phyloP scores from a whole-genome alignment of 2,113 vertebrate genomes.

The Donacobius atricapilla region DNA sequence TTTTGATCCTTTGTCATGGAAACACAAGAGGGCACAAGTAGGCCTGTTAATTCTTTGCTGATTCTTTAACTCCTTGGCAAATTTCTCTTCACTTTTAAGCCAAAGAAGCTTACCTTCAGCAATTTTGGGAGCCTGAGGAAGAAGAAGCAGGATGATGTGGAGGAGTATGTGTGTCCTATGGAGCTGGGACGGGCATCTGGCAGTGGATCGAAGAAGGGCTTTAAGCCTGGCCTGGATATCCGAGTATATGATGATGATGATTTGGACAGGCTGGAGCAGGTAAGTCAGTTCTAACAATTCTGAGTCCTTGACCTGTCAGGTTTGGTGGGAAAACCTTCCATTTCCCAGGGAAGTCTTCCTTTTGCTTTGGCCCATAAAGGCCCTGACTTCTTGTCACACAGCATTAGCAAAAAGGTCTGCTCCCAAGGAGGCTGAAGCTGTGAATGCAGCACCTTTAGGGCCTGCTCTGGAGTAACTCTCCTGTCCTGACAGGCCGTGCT shows the following conservation, averaged over 20 bases:
- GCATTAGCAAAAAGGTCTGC: neutral
- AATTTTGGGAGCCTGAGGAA: slow-evolving; percentile 91
- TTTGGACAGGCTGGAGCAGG: slow-evolving; percentile 91
- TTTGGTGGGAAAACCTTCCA: neutral
- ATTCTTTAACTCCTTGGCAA: neutral
- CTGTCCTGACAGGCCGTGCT: neutral
- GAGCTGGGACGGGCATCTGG: slow-evolving; percentile 88
- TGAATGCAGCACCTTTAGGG: neutral
- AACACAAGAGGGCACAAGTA: neutral
- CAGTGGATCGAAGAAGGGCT: slow-evolving; percentile 84
- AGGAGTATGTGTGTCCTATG: slow-evolving; percentile 98
- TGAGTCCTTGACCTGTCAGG: neutral
- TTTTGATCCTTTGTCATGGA: neutral
- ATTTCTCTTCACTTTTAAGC: slow-evolving; percentile 73
- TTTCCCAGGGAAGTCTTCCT: neutral
- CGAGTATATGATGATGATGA: slow-evolving; percentile 90
- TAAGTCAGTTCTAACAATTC: neutral
- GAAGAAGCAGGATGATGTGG: slow-evolving; percentile 91
- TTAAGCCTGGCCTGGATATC: slow-evolving; percentile 80
- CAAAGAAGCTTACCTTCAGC: slow-evolving; percentile 89
- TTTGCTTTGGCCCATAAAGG: neutral
- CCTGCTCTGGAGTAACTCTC: neutral
- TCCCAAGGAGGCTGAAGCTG: neutral
- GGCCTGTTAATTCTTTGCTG: neutral
- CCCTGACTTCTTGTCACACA: neutral